A percentile compares a stretch with the other conserved stretches of the same genome.
These are phyloP conservation scores for Nezara viridula DNA, from an alignment of 2,888 invertebrate species.

Conservation along the genomic window DNA sequence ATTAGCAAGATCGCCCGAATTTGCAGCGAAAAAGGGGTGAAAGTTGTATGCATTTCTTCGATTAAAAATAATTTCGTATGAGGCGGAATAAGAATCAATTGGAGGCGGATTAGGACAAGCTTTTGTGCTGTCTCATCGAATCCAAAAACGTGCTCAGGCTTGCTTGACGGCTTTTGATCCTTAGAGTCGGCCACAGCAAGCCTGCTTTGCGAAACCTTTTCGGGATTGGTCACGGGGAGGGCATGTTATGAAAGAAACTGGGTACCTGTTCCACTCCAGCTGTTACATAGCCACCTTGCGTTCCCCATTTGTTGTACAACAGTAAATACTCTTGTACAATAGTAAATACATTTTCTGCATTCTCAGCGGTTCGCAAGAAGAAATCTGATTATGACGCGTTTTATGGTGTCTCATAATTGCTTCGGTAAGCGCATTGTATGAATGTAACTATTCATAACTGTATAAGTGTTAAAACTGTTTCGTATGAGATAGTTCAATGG, in stretches of 20 bases:
- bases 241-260: conserved; percentile 32
- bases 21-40: neutral
- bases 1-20: too few relatives aligned
- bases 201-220: conserved; percentile 30
- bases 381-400: conserved; percentile 7
- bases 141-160: neutral
- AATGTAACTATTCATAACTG: neutral
- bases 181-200: neutral
- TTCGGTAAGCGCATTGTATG: neutral
- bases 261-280: conserved; percentile 9
- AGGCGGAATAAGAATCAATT: neutral
- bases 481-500: neutral
- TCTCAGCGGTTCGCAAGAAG: neutral
- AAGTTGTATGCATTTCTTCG: neutral
- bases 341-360: conserved; percentile 32
- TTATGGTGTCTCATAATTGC: neutral
- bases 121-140: conserved; percentile 20
- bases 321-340: conserved; percentile 17
- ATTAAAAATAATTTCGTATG: neutral
- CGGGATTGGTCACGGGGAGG: conserved; percentile 9
- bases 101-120: neutral
- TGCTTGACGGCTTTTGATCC: conserved; percentile 21
- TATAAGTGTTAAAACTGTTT: neutral
- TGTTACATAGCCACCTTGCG: conserved; percentile 18
- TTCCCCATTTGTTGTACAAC: conserved; percentile 22